Evolutionary conservation across 2,888 invertebrate genomes (phyloP).

Genomic region (Torymus tubicola): DNA sequence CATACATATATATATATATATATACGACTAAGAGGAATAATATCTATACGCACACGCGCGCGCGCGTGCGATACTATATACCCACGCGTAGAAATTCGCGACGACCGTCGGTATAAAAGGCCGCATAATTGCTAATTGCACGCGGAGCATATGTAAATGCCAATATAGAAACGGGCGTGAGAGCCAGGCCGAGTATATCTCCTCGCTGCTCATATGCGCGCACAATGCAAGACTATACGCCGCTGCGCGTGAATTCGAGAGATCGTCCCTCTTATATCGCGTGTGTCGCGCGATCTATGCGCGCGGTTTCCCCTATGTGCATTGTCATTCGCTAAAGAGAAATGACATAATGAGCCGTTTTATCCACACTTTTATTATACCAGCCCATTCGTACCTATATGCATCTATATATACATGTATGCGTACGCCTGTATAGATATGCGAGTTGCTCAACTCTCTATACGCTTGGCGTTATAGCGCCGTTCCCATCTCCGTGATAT

Average conservation of each 20-base stretch:
- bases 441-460: background rate
- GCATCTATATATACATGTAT: background rate
- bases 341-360: conserved; percentile 57
- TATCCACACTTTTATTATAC: conserved; percentile 48
- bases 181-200: no score
- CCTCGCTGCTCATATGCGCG: no score
- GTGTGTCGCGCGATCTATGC: background rate
- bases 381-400: background rate
- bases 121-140: conserved; percentile 50
- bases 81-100: conserved; percentile 47
- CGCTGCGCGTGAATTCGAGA: no score
- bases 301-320: conserved; percentile 11
- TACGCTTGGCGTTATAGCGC: no score
- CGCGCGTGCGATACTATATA: background rate
- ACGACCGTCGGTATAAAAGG: conserved; percentile 25
- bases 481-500: conserved; percentile 2
- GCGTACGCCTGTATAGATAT: background rate
- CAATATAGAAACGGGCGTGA: no score
- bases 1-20: no score
- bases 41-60: no score
- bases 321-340: conserved; percentile 50
- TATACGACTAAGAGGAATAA: no score
- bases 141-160: conserved; percentile 29
- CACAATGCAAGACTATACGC: no score
- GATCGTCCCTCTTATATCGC: no score